Percentiles rank a stretch among this genome's conserved stretches.
Conservation (phyloP, 2,113 vertebrate species). For the Zingel zingel region DNA sequence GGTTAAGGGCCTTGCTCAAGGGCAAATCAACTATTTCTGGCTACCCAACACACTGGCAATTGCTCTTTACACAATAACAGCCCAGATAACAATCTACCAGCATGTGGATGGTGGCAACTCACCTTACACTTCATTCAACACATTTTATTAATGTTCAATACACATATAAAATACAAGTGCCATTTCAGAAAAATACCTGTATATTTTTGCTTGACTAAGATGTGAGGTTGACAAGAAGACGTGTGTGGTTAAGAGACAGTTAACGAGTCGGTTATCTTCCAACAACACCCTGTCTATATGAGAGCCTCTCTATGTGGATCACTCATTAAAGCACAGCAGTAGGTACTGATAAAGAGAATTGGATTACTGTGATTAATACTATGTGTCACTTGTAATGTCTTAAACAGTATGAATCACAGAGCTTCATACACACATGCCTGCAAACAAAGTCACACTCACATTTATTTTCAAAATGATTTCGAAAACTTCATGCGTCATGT, state of each 20-base stretch:
- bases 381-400: conserved; percentile 71
- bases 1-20: too few relatives aligned
- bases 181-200: conserved; percentile 19
- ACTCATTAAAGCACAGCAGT: conserved; percentile 70
- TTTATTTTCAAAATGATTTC: conserved; percentile 49
- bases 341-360: conserved; percentile 79
- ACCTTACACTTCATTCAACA: conserved; percentile 8
- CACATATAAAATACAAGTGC: background rate
- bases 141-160: conserved; percentile 12
- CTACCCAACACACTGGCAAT: background rate
- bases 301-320: conserved; percentile 47
- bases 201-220: conserved; percentile 34
- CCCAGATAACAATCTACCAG: background rate
- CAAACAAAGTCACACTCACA: background rate
- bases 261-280: conserved; percentile 57
- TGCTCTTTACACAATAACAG: background rate
- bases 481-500: conserved; percentile 16
- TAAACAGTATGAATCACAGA: conserved; percentile 72
- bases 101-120: background rate
- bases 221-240: conserved; percentile 37
- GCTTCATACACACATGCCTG: conserved; percentile 13
- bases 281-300: conserved; percentile 46
- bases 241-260: conserved; percentile 38
- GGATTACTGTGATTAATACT: conserved; percentile 81
- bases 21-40: background rate